These are phyloP conservation scores for Patella pellucida DNA, from an alignment of 2,888 invertebrate species.

Conservation along the genomic window DNA sequence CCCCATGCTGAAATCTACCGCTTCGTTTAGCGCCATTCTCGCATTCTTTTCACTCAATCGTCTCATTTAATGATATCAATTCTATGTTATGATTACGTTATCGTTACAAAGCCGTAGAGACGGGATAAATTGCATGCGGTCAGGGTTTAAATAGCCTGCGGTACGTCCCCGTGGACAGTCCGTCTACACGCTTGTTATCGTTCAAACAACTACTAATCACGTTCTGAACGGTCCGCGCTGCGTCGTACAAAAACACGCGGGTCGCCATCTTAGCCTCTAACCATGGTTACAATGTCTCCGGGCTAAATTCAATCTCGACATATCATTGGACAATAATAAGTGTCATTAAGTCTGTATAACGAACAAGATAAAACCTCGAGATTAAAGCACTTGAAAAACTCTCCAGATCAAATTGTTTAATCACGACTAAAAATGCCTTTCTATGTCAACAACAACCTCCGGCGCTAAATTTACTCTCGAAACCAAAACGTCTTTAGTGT, in stretches of 20 bases:
- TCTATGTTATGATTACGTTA: constrained; percentile 1
- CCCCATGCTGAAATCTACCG: background rate
- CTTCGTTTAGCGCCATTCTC: background rate
- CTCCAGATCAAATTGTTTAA: constrained; percentile 6
- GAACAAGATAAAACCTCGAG: constrained; percentile 4
- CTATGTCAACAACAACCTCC: constrained; percentile 1
- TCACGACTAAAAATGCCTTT: background rate
- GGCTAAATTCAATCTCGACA: constrained; percentile 2
- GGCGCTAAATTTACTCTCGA: constrained; percentile 7
- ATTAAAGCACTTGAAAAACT: constrained; percentile 6
- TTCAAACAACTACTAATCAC: constrained; percentile 6
- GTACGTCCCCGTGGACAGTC: constrained; percentile 1
- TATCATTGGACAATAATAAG: constrained; percentile 12
- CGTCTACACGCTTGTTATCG: constrained; percentile 10
- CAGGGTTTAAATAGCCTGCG: constrained; percentile 3
- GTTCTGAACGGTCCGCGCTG: background rate
- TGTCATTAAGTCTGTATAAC: constrained; percentile 7
- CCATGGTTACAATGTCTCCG: background rate
- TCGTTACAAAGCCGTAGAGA: background rate
- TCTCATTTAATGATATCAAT: background rate
- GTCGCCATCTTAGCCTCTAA: constrained; percentile 3
- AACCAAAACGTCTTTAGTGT: background rate
- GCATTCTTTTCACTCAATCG: constrained; percentile 7
- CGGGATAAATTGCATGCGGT: background rate
- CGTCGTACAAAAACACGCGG: background rate